Percentiles rank a stretch among this genome's conserved stretches.
Evolutionary conservation across 2,888 invertebrate genomes (phyloP).

Genomic region (Acanthosepion pharaonis): DNA sequence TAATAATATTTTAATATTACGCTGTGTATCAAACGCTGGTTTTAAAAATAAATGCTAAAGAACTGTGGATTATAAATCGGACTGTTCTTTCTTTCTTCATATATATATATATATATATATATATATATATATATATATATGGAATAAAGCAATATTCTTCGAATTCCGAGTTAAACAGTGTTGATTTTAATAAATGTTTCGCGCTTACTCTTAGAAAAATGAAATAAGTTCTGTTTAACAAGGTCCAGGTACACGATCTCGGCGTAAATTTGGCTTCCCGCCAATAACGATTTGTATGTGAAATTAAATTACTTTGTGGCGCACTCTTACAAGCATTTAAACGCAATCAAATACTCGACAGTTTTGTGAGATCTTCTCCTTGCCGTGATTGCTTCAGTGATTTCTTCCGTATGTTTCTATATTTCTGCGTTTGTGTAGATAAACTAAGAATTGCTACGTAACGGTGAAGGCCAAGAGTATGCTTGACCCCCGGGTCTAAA

Average conservation of each 20-base stretch:
- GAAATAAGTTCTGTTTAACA: too few relatives aligned
- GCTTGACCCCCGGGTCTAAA: neutral
- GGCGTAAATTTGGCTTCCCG: neutral
- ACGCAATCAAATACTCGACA: neutral
- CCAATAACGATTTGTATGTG: neutral
- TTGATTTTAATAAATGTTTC: too few relatives aligned
- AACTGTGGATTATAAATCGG: too few relatives aligned
- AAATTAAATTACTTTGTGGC: neutral
- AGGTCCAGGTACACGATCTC: neutral
- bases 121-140: too few relatives aligned
- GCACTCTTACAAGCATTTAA: neutral
- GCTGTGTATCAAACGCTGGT: too few relatives aligned
- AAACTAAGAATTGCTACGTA: neutral
- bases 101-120: too few relatives aligned
- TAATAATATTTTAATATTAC: too few relatives aligned
- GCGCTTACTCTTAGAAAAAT: too few relatives aligned
- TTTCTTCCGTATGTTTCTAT: conserved; percentile 15
- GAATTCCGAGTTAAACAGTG: too few relatives aligned
- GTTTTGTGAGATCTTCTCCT: neutral
- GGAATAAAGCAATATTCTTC: too few relatives aligned
- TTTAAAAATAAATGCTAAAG: too few relatives aligned
- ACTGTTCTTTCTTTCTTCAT: too few relatives aligned
- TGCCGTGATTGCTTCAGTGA: neutral
- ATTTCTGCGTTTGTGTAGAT: neutral
- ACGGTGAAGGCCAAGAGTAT: neutral